Conservation (phyloP, 1,140 invertebrate species). For the Conus ventricosus region DNA sequence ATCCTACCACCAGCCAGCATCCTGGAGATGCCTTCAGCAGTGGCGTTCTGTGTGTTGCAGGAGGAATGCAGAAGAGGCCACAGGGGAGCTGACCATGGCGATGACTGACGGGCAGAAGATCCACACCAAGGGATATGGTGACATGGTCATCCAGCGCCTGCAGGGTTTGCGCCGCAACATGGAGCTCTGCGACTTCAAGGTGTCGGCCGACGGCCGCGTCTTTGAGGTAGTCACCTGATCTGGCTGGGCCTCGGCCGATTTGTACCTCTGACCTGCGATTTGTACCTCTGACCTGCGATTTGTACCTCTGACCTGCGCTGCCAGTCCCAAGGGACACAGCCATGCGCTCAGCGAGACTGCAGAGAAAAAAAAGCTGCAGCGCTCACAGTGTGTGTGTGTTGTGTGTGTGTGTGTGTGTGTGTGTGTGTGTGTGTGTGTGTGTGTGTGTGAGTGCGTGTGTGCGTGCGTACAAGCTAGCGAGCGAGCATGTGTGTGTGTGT, state of each 20-base stretch:
- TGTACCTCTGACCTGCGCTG: background rate
- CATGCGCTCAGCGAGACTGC: too few relatives aligned
- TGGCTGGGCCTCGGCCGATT: background rate
- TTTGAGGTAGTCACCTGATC: slow-evolving; percentile 60
- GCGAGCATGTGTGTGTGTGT: too few relatives aligned
- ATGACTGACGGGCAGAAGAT: slow-evolving; percentile 55
- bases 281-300: too few relatives aligned
- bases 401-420: too few relatives aligned
- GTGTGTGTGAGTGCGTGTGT: too few relatives aligned
- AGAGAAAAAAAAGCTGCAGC: too few relatives aligned
- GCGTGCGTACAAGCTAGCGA: too few relatives aligned
- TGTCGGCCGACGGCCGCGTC: slow-evolving; percentile 66
- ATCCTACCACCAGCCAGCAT: too few relatives aligned
- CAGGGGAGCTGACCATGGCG: slow-evolving; percentile 19
- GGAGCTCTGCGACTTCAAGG: slow-evolving; percentile 70
- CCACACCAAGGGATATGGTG: slow-evolving; percentile 67
- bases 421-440: too few relatives aligned
- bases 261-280: too few relatives aligned
- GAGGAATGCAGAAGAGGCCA: background rate
- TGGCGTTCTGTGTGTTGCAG: background rate
- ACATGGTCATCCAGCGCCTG: slow-evolving; percentile 62
- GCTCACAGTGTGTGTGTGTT: too few relatives aligned
- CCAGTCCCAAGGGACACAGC: background rate
- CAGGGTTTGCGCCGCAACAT: slow-evolving; percentile 59
- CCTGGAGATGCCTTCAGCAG: too few relatives aligned